These are phyloP conservation scores for Drosophila cardini DNA, from an alignment of 1,140 invertebrate species.

Conservation along the genomic window DNA sequence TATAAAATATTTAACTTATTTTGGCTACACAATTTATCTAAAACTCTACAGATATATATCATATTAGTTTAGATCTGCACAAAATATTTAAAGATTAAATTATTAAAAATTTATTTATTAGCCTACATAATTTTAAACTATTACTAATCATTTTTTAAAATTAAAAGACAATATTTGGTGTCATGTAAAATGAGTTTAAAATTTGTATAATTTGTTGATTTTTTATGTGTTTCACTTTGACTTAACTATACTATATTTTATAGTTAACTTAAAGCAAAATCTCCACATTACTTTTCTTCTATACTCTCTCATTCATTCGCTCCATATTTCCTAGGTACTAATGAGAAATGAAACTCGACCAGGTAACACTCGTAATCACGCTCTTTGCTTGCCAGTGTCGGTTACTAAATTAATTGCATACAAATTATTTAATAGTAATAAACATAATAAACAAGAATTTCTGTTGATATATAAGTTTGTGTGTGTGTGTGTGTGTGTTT, in stretches of 20 bases:
- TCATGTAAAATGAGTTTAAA: too few relatives aligned
- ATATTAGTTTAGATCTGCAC: too few relatives aligned
- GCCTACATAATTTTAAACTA: too few relatives aligned
- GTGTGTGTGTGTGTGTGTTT: slow-evolving; percentile 21
- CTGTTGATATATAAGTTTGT: too few relatives aligned
- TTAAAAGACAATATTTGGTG: too few relatives aligned
- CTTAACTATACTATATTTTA: slow-evolving; percentile 24
- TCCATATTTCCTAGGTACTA: slow-evolving; percentile 40
- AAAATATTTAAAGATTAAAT: too few relatives aligned
- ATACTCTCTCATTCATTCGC: slow-evolving; percentile 12
- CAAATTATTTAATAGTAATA: slow-evolving; percentile 84
- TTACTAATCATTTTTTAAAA: too few relatives aligned
- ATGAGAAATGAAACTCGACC: slow-evolving; percentile 66
- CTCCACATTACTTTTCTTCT: not conserved
- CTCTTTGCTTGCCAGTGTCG: slow-evolving; percentile 36
- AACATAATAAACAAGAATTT: slow-evolving; percentile 76
- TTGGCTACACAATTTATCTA: too few relatives aligned
- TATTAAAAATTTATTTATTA: too few relatives aligned
- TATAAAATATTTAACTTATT: too few relatives aligned
- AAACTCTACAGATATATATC: too few relatives aligned
- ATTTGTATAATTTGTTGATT: not conserved
- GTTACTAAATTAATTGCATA: slow-evolving; percentile 79
- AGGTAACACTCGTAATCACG: slow-evolving; percentile 55
- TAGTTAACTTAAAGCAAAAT: slow-evolving; percentile 14
- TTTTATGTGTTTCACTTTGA: not conserved